phyloP scores from a whole-genome alignment of 2,113 vertebrate genomes.

The Dasyprocta punctata region DNA sequence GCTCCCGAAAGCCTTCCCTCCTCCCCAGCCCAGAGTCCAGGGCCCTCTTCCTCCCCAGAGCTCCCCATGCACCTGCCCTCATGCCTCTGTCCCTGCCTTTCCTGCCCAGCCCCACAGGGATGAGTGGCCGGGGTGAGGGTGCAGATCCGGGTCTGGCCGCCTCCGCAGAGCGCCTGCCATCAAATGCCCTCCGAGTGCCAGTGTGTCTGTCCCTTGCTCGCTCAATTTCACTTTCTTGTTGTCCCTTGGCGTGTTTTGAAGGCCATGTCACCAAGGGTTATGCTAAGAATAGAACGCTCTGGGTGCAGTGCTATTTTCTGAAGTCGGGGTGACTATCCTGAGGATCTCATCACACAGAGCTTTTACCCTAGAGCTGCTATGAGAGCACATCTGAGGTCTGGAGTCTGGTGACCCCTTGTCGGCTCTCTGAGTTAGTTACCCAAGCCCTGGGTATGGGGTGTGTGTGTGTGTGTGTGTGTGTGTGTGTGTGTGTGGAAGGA shows the following conservation, averaged over 20 bases:
- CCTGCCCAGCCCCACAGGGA: background rate
- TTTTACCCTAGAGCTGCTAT: background rate
- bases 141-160: background rate
- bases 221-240: background rate
- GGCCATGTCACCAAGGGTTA: background rate
- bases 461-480: too few species aligned
- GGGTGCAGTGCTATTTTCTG: background rate
- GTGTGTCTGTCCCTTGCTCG: background rate
- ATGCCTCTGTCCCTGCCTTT: background rate
- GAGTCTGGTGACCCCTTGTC: background rate
- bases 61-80: background rate
- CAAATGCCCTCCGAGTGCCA: background rate
- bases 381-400: background rate
- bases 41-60: background rate
- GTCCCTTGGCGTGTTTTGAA: constrained; percentile 12
- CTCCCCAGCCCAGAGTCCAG: background rate
- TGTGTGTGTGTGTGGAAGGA: background rate
- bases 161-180: background rate
- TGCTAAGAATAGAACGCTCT: constrained; percentile 34
- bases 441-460: background rate
- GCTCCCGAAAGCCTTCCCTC: background rate
- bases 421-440: constrained; percentile 14
- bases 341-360: background rate
- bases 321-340: background rate
- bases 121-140: background rate